Conservation (phyloP, 2,113 vertebrate genomes). For the Trogon surrucura region DNA sequence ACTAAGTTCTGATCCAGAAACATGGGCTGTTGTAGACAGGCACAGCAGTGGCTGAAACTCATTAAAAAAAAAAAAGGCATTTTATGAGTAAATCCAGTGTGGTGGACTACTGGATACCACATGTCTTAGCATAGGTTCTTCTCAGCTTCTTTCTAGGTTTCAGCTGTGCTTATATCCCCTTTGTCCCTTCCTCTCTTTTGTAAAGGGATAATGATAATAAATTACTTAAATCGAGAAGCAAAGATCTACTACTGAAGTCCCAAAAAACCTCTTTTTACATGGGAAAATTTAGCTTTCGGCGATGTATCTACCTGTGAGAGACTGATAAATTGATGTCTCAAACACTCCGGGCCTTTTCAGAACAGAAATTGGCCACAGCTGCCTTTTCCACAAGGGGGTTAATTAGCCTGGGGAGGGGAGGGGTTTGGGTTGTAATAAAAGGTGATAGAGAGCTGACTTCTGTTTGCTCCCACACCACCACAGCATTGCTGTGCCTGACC, state of each 20-base stretch:
- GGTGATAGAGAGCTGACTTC: too few relatives aligned
- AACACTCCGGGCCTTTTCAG: too few relatives aligned
- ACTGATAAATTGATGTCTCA: too few relatives aligned
- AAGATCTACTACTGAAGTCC: not conserved
- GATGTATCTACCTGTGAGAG: not conserved
- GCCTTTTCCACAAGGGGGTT: too few relatives aligned
- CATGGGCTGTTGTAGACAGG: not conserved
- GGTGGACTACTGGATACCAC: not conserved
- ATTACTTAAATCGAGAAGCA: not conserved
- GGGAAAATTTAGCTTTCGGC: not conserved
- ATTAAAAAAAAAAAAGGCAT: not conserved
- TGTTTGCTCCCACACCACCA: too few relatives aligned
- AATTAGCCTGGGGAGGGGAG: too few relatives aligned
- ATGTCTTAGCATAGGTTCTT: not conserved
- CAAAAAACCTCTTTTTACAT: not conserved
- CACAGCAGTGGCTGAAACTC: not conserved
- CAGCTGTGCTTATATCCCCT: not conserved
- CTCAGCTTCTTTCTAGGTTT: not conserved
- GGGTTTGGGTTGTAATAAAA: too few relatives aligned
- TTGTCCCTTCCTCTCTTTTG: not conserved
- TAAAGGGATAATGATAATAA: not conserved
- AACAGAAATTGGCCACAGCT: too few relatives aligned
- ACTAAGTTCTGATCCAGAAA: not conserved
- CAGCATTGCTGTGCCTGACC: too few relatives aligned
- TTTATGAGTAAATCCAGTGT: not conserved